These are phyloP conservation scores for Rhinopomastus cyanomelas DNA, from an alignment of 2,113 vertebrate species.

Conservation along the genomic window DNA sequence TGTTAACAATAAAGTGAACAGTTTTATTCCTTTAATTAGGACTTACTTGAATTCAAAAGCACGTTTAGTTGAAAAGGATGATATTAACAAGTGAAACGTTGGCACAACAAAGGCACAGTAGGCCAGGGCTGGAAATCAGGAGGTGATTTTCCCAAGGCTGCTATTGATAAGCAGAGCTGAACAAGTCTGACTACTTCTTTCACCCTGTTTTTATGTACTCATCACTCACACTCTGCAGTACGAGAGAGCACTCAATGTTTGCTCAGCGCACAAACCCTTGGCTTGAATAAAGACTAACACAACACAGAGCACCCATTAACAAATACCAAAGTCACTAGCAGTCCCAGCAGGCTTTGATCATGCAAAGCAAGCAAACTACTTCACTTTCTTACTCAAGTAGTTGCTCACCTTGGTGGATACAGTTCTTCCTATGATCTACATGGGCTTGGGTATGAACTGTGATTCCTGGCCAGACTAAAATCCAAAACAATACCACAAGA, in stretches of 20 bases:
- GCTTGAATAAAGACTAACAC: background rate
- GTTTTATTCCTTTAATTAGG: background rate
- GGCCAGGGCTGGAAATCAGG: background rate
- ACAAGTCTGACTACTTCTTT: background rate
- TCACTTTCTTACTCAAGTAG: background rate
- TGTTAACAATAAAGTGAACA: background rate
- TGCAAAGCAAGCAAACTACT: background rate
- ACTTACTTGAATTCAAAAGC: background rate
- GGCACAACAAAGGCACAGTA: background rate
- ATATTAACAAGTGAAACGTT: background rate
- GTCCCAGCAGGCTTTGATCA: background rate
- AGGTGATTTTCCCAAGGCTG: background rate
- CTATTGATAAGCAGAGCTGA: background rate
- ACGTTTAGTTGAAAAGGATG: background rate
- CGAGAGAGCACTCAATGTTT: background rate
- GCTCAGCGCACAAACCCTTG: background rate
- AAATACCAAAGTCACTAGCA: background rate
- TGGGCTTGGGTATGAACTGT: background rate
- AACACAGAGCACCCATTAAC: background rate
- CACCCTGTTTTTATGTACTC: rapidly evolving
- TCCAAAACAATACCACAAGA: background rate
- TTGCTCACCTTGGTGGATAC: background rate
- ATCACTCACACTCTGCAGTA: background rate
- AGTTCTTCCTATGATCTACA: background rate
- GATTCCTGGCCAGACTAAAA: background rate